These are phyloP conservation scores for Carassius gibelio DNA, from an alignment of 2,113 vertebrate species.

Conservation along the genomic window DNA sequence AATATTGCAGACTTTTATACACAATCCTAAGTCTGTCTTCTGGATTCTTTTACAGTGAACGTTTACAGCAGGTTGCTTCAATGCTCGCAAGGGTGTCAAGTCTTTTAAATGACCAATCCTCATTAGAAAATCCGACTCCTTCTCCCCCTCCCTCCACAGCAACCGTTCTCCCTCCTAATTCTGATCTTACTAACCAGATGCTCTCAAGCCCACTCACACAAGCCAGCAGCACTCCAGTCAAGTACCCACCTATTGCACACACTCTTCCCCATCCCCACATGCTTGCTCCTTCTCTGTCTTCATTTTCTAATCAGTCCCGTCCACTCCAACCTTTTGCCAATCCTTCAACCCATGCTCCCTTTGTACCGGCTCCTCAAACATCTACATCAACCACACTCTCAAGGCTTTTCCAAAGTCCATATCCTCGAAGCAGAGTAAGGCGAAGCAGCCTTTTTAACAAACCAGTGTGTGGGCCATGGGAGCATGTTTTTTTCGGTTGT, in stretches of 20 bases:
- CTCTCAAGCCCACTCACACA: not conserved
- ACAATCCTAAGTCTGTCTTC: no score
- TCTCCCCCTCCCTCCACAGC: not conserved
- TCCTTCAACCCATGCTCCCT: not conserved
- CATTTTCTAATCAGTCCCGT: not conserved
- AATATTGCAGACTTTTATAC: no score
- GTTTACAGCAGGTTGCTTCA: not conserved
- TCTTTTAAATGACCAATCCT: not conserved
- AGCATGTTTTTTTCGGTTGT: not conserved
- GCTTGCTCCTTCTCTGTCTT: not conserved
- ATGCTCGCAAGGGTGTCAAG: not conserved
- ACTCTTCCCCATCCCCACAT: not conserved
- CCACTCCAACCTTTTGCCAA: not conserved
- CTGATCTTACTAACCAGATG: not conserved
- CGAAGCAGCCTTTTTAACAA: not conserved
- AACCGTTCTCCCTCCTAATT: not conserved
- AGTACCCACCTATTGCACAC: not conserved
- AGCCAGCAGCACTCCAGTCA: not conserved
- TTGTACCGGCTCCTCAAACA: not conserved
- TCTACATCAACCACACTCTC: not conserved
- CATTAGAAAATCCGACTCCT: not conserved
- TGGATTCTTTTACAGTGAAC: no score
- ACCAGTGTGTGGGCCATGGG: not conserved
- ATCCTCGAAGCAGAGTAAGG: not conserved
- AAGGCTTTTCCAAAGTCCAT: slow-evolving; percentile 7